These are phyloP conservation scores for Thomomys bottae DNA, from an alignment of 2,113 vertebrate species.

Conservation along the genomic window DNA sequence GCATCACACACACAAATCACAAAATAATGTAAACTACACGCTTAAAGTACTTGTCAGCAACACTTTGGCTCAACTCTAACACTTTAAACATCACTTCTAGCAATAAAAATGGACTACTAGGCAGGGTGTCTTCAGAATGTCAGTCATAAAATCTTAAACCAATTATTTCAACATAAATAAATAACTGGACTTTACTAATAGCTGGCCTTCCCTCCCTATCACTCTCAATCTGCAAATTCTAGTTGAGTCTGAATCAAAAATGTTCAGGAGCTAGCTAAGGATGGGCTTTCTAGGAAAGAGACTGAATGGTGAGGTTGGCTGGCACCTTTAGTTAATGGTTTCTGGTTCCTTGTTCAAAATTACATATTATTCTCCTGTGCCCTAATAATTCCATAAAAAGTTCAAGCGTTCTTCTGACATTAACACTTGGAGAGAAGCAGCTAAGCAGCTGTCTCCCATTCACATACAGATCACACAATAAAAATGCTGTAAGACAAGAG, in stretches of 20 bases:
- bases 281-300: not conserved
- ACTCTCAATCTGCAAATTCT: not conserved
- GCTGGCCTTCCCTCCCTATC: not conserved
- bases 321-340: not conserved
- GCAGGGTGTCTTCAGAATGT: not conserved
- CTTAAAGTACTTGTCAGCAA: constrained; percentile 62
- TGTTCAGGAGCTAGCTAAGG: not conserved
- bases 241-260: not conserved
- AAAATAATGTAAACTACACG: constrained; percentile 33
- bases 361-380: not conserved
- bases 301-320: not conserved
- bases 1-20: constrained; percentile 70
- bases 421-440: not conserved
- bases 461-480: not conserved
- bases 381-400: not conserved
- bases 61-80: not conserved
- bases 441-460: not conserved
- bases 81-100: constrained; percentile 42
- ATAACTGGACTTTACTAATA: not conserved
- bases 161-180: not conserved
- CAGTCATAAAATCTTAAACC: constrained; percentile 1
- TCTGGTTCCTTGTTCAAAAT: constrained; percentile 26
- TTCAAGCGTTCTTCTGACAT: not conserved
- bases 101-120: not conserved
- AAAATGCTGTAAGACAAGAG: not conserved